Evolutionary conservation across 2,797 vertebrate genomes (phyloP).

Genomic region (Tympanoctomys barrerae): DNA sequence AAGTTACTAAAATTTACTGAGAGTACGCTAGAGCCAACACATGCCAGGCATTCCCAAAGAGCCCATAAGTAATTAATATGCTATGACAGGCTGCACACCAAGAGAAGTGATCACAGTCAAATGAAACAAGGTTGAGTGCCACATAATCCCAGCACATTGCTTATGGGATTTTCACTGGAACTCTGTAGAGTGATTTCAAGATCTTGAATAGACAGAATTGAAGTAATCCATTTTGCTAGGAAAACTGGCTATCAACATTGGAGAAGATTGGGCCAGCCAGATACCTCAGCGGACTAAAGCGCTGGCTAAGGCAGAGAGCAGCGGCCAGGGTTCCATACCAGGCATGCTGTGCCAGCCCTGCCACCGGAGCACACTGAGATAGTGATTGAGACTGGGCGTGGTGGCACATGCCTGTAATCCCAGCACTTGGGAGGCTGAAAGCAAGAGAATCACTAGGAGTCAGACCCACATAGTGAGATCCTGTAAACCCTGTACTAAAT

Average conservation of each 20-base stretch:
- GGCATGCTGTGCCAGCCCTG: too few species aligned
- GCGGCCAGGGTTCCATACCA: too few species aligned
- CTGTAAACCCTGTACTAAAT: too few species aligned
- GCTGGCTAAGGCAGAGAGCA: too few species aligned
- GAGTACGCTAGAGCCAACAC: not conserved
- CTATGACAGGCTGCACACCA: not conserved
- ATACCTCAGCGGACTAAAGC: too few species aligned
- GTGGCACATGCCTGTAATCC: too few species aligned
- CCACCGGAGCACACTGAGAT: too few species aligned
- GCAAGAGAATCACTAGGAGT: too few species aligned
- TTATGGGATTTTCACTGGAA: not conserved
- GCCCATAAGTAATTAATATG: not conserved
- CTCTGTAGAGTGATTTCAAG: constrained; percentile 32
- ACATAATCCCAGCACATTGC: not conserved
- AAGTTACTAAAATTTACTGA: not conserved
- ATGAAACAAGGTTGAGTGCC: not conserved
- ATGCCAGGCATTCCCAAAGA: not conserved
- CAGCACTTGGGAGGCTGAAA: too few species aligned
- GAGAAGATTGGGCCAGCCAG: too few species aligned
- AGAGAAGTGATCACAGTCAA: not conserved
- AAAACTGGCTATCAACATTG: not conserved
- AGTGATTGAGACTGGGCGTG: too few species aligned
- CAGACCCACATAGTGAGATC: too few species aligned
- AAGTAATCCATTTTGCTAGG: not conserved
- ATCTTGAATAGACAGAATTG: not conserved